A percentile compares a stretch with the other conserved stretches of the same genome.
phyloP scores from a whole-genome alignment of 2,888 invertebrate species.

The Ethmia dodecea region DNA sequence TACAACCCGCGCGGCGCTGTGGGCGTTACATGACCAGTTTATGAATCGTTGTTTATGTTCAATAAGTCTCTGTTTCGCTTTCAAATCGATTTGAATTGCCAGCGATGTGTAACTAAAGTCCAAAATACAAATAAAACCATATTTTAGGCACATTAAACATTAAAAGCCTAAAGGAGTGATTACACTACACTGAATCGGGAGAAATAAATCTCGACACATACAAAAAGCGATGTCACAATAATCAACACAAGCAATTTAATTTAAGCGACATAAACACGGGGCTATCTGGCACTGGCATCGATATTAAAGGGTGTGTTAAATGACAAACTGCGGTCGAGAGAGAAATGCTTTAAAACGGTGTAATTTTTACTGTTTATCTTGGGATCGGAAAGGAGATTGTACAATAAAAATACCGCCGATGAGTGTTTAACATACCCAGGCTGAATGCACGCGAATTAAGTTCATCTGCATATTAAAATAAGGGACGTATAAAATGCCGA shows the following conservation, averaged over 20 bases:
- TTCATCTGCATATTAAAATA: constrained; percentile 44
- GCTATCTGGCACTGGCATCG: constrained; percentile 68
- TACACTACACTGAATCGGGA: constrained; percentile 25
- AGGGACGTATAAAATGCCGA: constrained; percentile 33
- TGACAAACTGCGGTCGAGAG: constrained; percentile 65
- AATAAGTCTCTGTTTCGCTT: constrained; percentile 21
- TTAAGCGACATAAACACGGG: constrained; percentile 69
- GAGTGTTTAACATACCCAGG: constrained; percentile 44
- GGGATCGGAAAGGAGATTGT: constrained; percentile 50
- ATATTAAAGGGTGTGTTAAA: constrained; percentile 71
- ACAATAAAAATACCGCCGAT: constrained; percentile 53
- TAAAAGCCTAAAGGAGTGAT: constrained; percentile 20
- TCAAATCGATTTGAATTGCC: constrained; percentile 24
- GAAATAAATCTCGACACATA: constrained; percentile 55
- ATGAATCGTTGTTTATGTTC: constrained; percentile 28
- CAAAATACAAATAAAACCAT: constrained; percentile 3
- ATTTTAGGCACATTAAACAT: too few relatives aligned
- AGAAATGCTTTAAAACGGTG: constrained; percentile 64
- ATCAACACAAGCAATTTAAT: constrained; percentile 70
- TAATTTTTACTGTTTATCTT: constrained; percentile 65
- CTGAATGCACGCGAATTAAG: constrained; percentile 39
- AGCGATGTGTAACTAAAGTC: constrained; percentile 24
- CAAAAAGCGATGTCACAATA: constrained; percentile 65
- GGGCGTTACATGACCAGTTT: constrained; percentile 31
- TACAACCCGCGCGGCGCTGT: constrained; percentile 30